A percentile compares a stretch with the other conserved stretches of the same genome.
phyloP scores from a whole-genome alignment of 1,140 invertebrate genomes.

The Phenacoccus solenopsis region DNA sequence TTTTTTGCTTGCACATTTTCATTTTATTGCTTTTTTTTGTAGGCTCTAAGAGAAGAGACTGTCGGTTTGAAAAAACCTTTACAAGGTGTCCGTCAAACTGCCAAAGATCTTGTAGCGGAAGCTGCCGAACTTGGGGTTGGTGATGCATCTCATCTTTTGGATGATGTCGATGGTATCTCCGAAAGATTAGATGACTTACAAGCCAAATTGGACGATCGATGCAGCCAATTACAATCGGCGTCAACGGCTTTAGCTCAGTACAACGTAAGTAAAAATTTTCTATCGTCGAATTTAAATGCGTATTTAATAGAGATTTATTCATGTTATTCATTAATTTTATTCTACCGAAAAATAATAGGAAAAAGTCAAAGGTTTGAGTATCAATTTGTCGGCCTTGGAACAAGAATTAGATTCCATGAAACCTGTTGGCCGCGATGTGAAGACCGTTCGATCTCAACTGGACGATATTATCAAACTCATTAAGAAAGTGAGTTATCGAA shows the following conservation, averaged over 20 bases:
- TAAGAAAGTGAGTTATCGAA: slow-evolving; percentile 37
- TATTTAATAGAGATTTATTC: too few species aligned
- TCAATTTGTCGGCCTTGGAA: slow-evolving; percentile 66
- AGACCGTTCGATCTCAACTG: slow-evolving; percentile 68
- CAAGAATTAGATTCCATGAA: slow-evolving; percentile 71
- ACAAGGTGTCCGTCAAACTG: slow-evolving; percentile 50
- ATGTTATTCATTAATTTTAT: slow-evolving; percentile 12
- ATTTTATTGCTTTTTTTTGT: background rate
- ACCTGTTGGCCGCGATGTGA: slow-evolving; percentile 72
- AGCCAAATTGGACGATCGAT: slow-evolving; percentile 61
- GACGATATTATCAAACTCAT: slow-evolving; percentile 61
- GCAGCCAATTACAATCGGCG: slow-evolving; percentile 69
- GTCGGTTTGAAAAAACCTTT: slow-evolving; percentile 61
- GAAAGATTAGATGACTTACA: slow-evolving; percentile 67
- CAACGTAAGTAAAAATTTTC: slow-evolving; percentile 38
- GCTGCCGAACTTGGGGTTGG: slow-evolving; percentile 44
- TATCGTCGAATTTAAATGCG: background rate
- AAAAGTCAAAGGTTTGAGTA: slow-evolving; percentile 59
- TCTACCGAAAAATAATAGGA: slow-evolving; percentile 37
- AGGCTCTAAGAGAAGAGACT: slow-evolving; percentile 57
- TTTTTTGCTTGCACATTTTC: background rate
- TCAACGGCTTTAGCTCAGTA: slow-evolving; percentile 75
- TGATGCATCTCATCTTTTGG: slow-evolving; percentile 40
- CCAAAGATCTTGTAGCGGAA: slow-evolving; percentile 59
- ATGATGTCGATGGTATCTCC: slow-evolving; percentile 61